These are phyloP conservation scores for Coryphaenoides rupestris DNA, from an alignment of 2,113 vertebrate species.

Conservation along the genomic window DNA sequence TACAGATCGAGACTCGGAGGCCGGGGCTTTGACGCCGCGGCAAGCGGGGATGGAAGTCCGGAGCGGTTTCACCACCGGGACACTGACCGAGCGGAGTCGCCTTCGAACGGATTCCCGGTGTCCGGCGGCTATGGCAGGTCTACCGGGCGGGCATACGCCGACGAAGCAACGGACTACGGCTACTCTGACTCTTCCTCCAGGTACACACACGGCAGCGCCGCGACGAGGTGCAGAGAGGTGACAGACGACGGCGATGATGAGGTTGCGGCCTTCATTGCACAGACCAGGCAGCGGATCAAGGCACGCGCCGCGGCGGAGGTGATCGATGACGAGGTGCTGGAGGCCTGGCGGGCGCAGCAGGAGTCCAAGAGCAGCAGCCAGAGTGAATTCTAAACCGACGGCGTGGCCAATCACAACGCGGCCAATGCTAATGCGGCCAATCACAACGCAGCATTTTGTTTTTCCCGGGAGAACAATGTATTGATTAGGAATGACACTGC, in stretches of 20 bases:
- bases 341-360: slow-evolving; percentile 84
- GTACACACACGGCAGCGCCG: slow-evolving; percentile 57
- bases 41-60: slow-evolving; percentile 62
- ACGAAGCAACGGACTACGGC: no score
- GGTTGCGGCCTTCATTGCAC: slow-evolving; percentile 57
- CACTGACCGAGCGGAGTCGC: slow-evolving; percentile 49
- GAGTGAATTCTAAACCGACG: slow-evolving; percentile 46
- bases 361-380: slow-evolving; percentile 75
- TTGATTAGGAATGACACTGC: background rate
- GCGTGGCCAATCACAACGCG: no score
- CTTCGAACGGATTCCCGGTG: slow-evolving; percentile 57
- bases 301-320: slow-evolving; percentile 69
- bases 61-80: slow-evolving; percentile 53
- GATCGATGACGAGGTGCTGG: slow-evolving; percentile 84
- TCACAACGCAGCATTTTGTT: background rate
- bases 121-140: slow-evolving; percentile 34
- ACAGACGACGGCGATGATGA: slow-evolving; percentile 71
- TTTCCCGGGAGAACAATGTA: background rate
- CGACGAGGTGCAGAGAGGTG: slow-evolving; percentile 45
- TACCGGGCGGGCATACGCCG: slow-evolving; percentile 50
- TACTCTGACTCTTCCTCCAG: slow-evolving; percentile 70
- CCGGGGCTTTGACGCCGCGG: slow-evolving; percentile 46
- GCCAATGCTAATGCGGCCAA: background rate
- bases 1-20: slow-evolving; percentile 66
- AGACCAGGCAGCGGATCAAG: slow-evolving; percentile 62